Evolutionary conservation across 2,113 vertebrate species (phyloP).

Genomic region (Sitta europaea): DNA sequence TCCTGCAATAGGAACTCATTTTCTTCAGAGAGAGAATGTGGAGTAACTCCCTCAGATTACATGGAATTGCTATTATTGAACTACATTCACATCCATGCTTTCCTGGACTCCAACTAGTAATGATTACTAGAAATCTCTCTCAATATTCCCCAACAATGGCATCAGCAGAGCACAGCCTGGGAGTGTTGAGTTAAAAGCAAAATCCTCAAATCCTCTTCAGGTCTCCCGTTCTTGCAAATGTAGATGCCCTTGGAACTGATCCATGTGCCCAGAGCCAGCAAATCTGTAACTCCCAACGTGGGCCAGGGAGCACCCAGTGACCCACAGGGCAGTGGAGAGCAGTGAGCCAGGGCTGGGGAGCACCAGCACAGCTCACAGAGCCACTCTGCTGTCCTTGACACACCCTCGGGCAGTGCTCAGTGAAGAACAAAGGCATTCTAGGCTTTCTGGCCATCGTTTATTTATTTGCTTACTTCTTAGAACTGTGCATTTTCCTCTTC

Average conservation of each 20-base stretch:
- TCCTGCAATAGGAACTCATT: neutral
- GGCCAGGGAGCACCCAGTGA: neutral
- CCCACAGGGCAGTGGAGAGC: neutral
- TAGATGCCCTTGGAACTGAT: neutral
- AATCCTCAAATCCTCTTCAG: neutral
- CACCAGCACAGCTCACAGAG: neutral
- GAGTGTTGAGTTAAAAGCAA: neutral
- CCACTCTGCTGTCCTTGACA: neutral
- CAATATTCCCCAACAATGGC: neutral
- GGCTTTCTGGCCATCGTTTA: neutral
- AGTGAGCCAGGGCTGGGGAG: rapidly evolving
- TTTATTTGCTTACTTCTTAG: constrained; percentile 6
- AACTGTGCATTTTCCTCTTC: constrained; percentile 1
- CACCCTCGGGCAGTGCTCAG: neutral
- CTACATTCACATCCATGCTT: neutral
- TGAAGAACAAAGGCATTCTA: neutral
- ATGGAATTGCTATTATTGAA: neutral
- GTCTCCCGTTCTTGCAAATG: neutral
- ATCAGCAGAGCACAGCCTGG: neutral
- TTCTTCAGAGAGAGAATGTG: neutral
- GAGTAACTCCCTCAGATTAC: neutral
- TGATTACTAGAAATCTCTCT: neutral
- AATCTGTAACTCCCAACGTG: rapidly evolving
- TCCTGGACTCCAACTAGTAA: neutral
- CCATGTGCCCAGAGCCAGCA: neutral